Conservation (phyloP, 2,888 invertebrate genomes). For the Macropis europaea region DNA sequence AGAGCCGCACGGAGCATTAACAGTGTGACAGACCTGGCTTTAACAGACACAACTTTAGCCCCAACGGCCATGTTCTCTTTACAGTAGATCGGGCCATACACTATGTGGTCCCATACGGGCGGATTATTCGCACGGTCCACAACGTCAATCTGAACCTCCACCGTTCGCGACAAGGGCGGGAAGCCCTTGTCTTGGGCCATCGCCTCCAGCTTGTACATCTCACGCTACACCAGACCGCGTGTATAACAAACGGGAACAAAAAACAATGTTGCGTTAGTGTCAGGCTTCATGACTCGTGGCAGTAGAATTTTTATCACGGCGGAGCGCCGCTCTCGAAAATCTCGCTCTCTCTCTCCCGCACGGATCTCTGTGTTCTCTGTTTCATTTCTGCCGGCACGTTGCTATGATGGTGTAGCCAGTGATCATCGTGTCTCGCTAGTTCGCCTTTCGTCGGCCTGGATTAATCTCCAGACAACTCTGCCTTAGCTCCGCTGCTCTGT, state of each 20-base stretch:
- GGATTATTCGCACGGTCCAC: slow-evolving; percentile 99
- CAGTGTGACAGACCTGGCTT: slow-evolving; percentile 95
- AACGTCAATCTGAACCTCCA: slow-evolving; percentile 99
- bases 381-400: slow-evolving; percentile 1
- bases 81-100: slow-evolving; percentile 98
- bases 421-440: slow-evolving; percentile 8
- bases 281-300: slow-evolving; percentile 55
- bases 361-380: background rate
- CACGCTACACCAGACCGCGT: slow-evolving; percentile 88
- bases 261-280: slow-evolving; percentile 63
- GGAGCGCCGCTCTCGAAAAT: slow-evolving; percentile 5
- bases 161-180: slow-evolving; percentile 96
- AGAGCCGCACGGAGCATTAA: slow-evolving; percentile 78
- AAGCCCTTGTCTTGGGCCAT: slow-evolving; percentile 99
- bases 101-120: slow-evolving; percentile 97
- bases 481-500: slow-evolving; percentile 32
- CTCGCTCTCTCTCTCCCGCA: background rate
- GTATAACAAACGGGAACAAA: slow-evolving; percentile 83
- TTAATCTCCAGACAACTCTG: background rate
- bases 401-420: slow-evolving; percentile 36
- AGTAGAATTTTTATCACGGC: slow-evolving; percentile 23
- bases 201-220: slow-evolving; percentile 98
- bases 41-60: slow-evolving; percentile 98
- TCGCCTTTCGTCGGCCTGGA: background rate
- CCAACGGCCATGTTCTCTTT: slow-evolving; percentile 99